Percentiles rank a stretch among this genome's conserved stretches.
Evolutionary conservation across 2,888 invertebrate genomes (phyloP).

Genomic region (Latrodectus hesperus): DNA sequence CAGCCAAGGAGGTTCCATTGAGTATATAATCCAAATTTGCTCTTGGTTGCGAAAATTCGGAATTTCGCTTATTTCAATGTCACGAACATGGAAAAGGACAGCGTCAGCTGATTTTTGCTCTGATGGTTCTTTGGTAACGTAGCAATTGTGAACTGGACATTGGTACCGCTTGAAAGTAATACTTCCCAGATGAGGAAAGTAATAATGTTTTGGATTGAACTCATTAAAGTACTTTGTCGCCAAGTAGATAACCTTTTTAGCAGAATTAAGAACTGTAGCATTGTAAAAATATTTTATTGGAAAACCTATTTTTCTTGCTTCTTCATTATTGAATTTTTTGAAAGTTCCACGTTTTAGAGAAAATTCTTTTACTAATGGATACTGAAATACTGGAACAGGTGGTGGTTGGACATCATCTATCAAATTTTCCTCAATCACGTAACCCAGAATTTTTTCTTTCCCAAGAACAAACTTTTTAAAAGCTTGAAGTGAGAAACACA

Average conservation of each 20-base stretch:
- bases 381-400: background rate
- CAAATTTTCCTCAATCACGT: too few relatives aligned
- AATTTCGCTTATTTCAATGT: constrained; percentile 51
- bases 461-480: too few relatives aligned
- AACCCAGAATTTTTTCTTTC: too few relatives aligned
- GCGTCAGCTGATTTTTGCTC: constrained; percentile 50
- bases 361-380: constrained; percentile 31
- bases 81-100: constrained; percentile 69
- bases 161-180: constrained; percentile 29
- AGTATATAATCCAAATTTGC: constrained; percentile 69
- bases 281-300: background rate
- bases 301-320: constrained; percentile 50
- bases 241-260: constrained; percentile 43
- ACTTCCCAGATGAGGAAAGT: constrained; percentile 35
- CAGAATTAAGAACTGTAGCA: background rate
- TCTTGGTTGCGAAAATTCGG: constrained; percentile 23
- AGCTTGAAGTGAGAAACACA: too few relatives aligned
- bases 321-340: constrained; percentile 41
- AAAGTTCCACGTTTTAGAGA: background rate
- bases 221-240: constrained; percentile 54
- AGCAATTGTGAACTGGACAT: constrained; percentile 51
- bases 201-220: constrained; percentile 61
- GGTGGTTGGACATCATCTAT: too few relatives aligned
- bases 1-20: constrained; percentile 69
- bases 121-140: constrained; percentile 55